Percentiles rank a stretch among this genome's conserved stretches.
Conservation (phyloP, 2,797 vertebrate genomes). For the Enteromius radiatus region DNA sequence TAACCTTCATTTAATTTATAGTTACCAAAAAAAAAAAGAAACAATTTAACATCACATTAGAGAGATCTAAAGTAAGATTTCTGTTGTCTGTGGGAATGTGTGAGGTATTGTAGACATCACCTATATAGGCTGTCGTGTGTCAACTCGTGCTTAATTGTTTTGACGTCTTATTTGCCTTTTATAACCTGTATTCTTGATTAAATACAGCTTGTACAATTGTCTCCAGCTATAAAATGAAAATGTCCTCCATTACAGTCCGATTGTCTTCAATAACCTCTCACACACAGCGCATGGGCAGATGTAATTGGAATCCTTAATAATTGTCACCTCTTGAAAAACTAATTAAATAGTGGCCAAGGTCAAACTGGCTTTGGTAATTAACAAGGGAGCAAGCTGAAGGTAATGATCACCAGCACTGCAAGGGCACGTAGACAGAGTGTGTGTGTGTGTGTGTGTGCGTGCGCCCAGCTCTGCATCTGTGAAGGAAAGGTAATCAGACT, state of each 20-base stretch:
- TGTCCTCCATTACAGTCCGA: slow-evolving; percentile 16
- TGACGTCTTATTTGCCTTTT: slow-evolving; percentile 34
- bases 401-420: slow-evolving; percentile 88
- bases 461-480: slow-evolving; percentile 15
- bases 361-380: slow-evolving; percentile 90
- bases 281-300: slow-evolving; percentile 55
- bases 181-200: slow-evolving; percentile 5
- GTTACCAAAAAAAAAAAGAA: neutral
- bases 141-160: neutral
- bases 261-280: slow-evolving; percentile 34
- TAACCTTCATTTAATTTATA: neutral
- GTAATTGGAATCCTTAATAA: slow-evolving; percentile 70
- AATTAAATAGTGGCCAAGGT: slow-evolving; percentile 85
- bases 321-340: slow-evolving; percentile 65
- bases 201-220: slow-evolving; percentile 32
- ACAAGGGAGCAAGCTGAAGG: slow-evolving; percentile 84
- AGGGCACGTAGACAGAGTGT: slow-evolving; percentile 76
- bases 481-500: slow-evolving; percentile 49
- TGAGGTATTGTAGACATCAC: neutral
- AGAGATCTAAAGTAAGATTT: neutral
- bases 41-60: neutral
- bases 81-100: neutral
- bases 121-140: neutral
- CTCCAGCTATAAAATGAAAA: slow-evolving; percentile 14
- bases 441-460: neutral